Evolutionary conservation across 2,888 invertebrate species (phyloP).

Genomic region (Acronicta alni): DNA sequence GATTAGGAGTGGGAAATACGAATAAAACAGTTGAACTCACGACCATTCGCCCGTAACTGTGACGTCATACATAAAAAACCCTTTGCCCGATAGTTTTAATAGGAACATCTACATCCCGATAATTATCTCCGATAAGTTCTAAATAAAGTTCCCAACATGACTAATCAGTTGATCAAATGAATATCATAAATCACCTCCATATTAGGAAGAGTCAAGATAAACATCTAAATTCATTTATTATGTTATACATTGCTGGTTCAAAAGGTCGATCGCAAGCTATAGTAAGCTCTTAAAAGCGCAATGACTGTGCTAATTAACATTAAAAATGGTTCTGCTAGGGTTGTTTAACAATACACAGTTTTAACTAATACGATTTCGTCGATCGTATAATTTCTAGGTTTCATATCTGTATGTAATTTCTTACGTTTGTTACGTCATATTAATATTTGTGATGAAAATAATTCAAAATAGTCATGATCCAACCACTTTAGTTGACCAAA

Average conservation of each 20-base stretch:
- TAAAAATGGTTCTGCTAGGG: neutral
- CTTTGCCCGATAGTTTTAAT: slow-evolving; percentile 2
- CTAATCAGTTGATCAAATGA: slow-evolving; percentile 35
- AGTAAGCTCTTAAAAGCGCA: slow-evolving; percentile 16
- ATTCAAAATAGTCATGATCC: no score
- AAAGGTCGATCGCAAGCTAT: slow-evolving; percentile 29
- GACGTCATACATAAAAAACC: no score
- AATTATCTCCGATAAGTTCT: slow-evolving; percentile 20
- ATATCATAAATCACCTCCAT: slow-evolving; percentile 45
- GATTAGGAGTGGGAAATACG: no score
- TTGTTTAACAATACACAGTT: neutral
- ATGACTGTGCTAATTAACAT: slow-evolving; percentile 36
- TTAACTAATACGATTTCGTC: no score
- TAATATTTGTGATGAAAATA: no score
- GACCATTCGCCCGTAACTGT: no score
- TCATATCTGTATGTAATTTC: no score
- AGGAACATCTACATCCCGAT: slow-evolving; percentile 10
- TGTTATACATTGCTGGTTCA: slow-evolving; percentile 10
- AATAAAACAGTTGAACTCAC: no score
- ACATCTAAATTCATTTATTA: slow-evolving; percentile 41
- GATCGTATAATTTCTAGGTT: no score
- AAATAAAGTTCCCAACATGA: slow-evolving; percentile 24
- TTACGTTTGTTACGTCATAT: no score
- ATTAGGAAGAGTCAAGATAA: slow-evolving; percentile 39
- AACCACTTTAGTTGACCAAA: no score